Percentiles rank a stretch among this genome's conserved stretches.
Evolutionary conservation across 2,797 vertebrate genomes (phyloP).

Genomic region (Momotus momota): DNA sequence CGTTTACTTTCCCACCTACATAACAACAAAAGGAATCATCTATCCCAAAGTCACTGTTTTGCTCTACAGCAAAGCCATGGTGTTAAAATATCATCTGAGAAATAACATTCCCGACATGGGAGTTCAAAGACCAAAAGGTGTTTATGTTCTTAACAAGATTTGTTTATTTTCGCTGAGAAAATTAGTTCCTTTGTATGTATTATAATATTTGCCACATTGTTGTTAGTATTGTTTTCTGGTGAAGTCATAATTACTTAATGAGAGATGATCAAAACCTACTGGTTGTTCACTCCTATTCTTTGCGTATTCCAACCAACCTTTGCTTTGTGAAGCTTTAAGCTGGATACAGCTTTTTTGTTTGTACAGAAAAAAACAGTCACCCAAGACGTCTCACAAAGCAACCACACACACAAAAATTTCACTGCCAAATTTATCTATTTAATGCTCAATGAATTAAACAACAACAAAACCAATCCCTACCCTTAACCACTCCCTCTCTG

Average conservation of each 20-base stretch:
- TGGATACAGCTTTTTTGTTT: background rate
- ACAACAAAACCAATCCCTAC: background rate
- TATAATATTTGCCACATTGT: background rate
- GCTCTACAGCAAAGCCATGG: background rate
- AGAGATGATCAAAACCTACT: background rate
- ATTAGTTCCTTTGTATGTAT: background rate
- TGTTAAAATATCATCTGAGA: background rate
- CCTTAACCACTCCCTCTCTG: background rate
- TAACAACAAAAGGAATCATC: background rate
- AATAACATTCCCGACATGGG: background rate
- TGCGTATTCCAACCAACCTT: background rate
- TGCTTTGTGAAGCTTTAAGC: background rate
- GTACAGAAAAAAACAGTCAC: background rate
- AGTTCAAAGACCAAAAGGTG: background rate
- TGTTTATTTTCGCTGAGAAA: slow-evolving; percentile 14
- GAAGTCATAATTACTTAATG: background rate
- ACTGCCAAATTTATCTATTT: background rate
- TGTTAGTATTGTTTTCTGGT: background rate
- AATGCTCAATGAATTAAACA: background rate
- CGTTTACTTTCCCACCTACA: background rate
- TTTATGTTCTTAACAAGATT: background rate
- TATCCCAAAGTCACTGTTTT: background rate
- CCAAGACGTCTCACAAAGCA: background rate
- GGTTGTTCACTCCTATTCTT: background rate
- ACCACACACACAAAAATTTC: background rate